Conservation (phyloP, 1,140 invertebrate genomes). For the Pseudomyrmex cubaensis region DNA sequence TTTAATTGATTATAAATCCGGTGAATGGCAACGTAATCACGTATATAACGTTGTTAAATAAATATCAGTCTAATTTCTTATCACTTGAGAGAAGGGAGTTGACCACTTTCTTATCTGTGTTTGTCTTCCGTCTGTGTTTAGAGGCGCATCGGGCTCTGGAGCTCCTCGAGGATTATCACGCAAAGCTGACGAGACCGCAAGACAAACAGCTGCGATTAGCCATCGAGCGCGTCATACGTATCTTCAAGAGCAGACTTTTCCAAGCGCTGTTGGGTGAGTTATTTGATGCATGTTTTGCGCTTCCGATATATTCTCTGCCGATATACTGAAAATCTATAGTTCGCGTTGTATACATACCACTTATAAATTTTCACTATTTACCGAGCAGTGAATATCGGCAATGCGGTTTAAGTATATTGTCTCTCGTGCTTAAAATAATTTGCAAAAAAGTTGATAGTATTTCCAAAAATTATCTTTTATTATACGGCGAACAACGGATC, state of each 20-base stretch:
- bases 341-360: background rate
- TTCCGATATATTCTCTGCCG: background rate
- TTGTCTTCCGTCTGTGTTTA: constrained; percentile 84
- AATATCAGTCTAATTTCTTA: background rate
- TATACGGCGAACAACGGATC: background rate
- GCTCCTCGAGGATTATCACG: constrained; percentile 98
- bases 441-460: too few relatives aligned
- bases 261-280: constrained; percentile 97
- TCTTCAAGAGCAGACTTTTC: constrained; percentile 98
- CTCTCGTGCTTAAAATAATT: too few relatives aligned
- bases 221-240: constrained; percentile 98
- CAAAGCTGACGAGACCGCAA: constrained; percentile 95
- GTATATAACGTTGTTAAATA: background rate
- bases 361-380: too few relatives aligned
- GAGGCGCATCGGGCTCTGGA: constrained; percentile 98
- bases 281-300: background rate
- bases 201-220: constrained; percentile 97
- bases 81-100: background rate
- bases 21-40: background rate
- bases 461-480: background rate
- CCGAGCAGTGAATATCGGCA: too few relatives aligned
- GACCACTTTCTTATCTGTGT: background rate
- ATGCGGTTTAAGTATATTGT: too few relatives aligned
- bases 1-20: background rate
- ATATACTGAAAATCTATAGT: too few relatives aligned